These are phyloP conservation scores for Stomorhina lunata DNA, from an alignment of 2,888 invertebrate species.

Conservation along the genomic window DNA sequence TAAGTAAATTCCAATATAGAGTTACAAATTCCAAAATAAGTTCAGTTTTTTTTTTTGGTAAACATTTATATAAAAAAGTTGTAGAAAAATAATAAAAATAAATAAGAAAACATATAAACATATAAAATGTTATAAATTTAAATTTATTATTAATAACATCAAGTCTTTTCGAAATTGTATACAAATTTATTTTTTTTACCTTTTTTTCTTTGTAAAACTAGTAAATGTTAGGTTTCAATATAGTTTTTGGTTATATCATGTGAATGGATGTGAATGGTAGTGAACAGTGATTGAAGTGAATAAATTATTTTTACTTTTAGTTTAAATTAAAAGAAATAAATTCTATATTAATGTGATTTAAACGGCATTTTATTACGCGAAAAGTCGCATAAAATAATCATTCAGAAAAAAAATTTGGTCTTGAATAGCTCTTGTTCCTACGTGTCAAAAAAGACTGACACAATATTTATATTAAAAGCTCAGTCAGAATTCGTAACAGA, in stretches of 20 bases:
- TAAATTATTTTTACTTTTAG: background rate
- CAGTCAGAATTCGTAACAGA: too few relatives aligned
- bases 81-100: constrained; percentile 7
- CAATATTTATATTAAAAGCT: too few relatives aligned
- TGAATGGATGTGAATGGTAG: background rate
- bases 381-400: too few relatives aligned
- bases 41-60: background rate
- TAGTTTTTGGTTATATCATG: background rate
- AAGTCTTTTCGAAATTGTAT: constrained; percentile 51
- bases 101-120: constrained; percentile 22
- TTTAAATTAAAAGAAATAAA: background rate
- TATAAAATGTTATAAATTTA: background rate
- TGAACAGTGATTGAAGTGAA: background rate
- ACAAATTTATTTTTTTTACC: background rate
- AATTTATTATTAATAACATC: constrained; percentile 37
- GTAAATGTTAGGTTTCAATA: background rate
- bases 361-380: too few relatives aligned
- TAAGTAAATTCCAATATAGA: constrained; percentile 15
- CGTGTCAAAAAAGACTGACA: too few relatives aligned
- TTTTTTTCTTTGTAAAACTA: background rate
- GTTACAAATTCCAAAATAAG: background rate
- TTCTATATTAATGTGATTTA: too few relatives aligned
- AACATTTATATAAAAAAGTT: constrained; percentile 36
- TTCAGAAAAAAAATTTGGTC: too few relatives aligned
- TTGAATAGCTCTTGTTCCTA: too few relatives aligned